Percentiles rank a stretch among this genome's conserved stretches.
These are phyloP conservation scores for Ciconia nigra DNA, from an alignment of 2,797 vertebrate species.

Conservation along the genomic window DNA sequence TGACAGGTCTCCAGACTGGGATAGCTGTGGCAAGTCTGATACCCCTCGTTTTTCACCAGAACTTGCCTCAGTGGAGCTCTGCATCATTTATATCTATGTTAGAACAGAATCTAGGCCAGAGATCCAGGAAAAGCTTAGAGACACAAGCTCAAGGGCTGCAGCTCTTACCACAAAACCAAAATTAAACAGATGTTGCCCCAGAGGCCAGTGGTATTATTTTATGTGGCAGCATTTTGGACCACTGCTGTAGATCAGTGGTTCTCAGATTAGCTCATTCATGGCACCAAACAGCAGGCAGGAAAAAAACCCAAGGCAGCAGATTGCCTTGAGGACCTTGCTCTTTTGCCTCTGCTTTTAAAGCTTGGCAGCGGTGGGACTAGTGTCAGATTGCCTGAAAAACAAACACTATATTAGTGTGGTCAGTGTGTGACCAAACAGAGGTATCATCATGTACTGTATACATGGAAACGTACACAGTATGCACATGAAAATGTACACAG, in stretches of 20 bases:
- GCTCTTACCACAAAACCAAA: not conserved
- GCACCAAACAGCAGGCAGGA: not conserved
- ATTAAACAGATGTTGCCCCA: not conserved
- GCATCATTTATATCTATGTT: not conserved
- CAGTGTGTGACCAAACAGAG: not conserved
- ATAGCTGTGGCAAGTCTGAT: not conserved
- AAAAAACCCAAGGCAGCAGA: not conserved
- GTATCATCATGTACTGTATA: rapidly evolving
- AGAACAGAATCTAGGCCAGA: not conserved
- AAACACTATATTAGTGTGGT: not conserved
- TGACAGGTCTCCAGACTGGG: not conserved
- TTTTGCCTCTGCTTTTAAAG: not conserved
- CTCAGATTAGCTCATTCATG: not conserved
- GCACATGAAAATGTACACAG: not conserved
- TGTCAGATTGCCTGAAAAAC: not conserved
- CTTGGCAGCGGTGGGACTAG: not conserved
- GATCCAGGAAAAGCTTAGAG: not conserved
- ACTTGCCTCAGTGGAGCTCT: not conserved
- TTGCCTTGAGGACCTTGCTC: not conserved
- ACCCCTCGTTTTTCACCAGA: not conserved
- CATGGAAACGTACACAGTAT: not conserved
- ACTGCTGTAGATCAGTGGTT: not conserved
- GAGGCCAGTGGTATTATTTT: not conserved
- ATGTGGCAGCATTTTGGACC: not conserved
- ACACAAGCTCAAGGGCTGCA: not conserved